Percentiles rank a stretch among this genome's conserved stretches.
Evolutionary conservation across 2,797 vertebrate species (phyloP).

Genomic region (Eurystomus glaucurus): DNA sequence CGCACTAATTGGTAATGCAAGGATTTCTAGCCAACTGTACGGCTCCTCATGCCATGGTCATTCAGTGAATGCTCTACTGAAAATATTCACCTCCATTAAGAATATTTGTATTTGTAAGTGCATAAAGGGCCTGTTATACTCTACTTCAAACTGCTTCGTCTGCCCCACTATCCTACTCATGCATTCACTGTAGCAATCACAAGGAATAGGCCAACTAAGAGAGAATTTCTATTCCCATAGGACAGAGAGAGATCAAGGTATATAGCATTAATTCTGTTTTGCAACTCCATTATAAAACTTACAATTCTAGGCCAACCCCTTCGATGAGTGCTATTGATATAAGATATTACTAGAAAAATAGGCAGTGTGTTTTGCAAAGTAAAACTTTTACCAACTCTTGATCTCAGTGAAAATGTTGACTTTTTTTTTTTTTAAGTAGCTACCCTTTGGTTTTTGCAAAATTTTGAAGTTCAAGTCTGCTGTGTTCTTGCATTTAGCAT

Average conservation of each 20-base stretch:
- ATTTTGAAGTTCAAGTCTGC: slow-evolving; percentile 44
- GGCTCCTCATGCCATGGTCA: neutral
- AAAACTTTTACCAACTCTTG: slow-evolving; percentile 23
- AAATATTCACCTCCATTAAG: neutral
- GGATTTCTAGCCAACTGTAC: neutral
- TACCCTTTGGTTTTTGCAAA: slow-evolving; percentile 55
- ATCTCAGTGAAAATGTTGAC: slow-evolving; percentile 1
- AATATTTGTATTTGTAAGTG: neutral
- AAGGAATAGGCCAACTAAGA: neutral
- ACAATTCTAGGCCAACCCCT: neutral
- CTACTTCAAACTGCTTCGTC: neutral
- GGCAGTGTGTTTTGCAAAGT: neutral
- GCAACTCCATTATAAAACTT: neutral
- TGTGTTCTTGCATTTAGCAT: slow-evolving; percentile 48
- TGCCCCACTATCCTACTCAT: neutral
- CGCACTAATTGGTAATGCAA: neutral
- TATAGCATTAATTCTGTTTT: neutral
- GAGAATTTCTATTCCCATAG: neutral
- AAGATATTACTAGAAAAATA: neutral
- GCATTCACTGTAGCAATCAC: neutral
- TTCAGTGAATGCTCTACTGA: neutral
- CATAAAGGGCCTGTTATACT: neutral
- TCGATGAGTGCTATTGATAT: neutral
- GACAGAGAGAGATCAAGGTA: neutral
- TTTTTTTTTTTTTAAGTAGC: slow-evolving; percentile 2